phyloP scores from a whole-genome alignment of 2,797 vertebrate species.

The Pseudochromis fuscus region DNA sequence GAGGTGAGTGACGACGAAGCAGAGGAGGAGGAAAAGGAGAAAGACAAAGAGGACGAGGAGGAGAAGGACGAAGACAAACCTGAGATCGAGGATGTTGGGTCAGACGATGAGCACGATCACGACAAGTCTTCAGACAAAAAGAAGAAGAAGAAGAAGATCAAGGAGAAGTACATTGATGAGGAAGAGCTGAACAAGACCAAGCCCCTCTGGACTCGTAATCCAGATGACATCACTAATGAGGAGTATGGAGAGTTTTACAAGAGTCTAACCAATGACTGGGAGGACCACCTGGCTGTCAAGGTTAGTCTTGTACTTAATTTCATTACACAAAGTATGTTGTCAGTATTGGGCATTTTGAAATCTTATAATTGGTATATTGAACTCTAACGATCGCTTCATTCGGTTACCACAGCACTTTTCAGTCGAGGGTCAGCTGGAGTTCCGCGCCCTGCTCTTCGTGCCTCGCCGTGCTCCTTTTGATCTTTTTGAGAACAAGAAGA shows the following conservation, averaged over 20 bases:
- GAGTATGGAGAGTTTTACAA: slow-evolving; percentile 97
- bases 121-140: slow-evolving; percentile 92
- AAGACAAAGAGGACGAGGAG: slow-evolving; percentile 81
- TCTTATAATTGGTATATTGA: no score
- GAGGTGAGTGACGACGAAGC: slow-evolving; percentile 95
- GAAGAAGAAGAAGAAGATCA: slow-evolving; percentile 96
- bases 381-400: neutral
- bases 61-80: slow-evolving; percentile 87
- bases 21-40: slow-evolving; percentile 83
- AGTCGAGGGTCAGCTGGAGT: slow-evolving; percentile 92
- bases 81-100: slow-evolving; percentile 87
- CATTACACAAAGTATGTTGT: neutral
- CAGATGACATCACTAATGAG: slow-evolving; percentile 94
- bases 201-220: slow-evolving; percentile 97
- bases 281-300: slow-evolving; percentile 95
- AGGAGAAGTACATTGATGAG: slow-evolving; percentile 87
- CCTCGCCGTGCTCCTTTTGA: slow-evolving; percentile 92
- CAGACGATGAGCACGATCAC: slow-evolving; percentile 88
- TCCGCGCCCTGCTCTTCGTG: slow-evolving; percentile 92
- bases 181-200: slow-evolving; percentile 97
- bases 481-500: slow-evolving; percentile 94
- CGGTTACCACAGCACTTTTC: slow-evolving; percentile 82
- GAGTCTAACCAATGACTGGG: slow-evolving; percentile 97
- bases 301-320: slow-evolving; percentile 80
- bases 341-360: no score